phyloP scores from a whole-genome alignment of 2,888 invertebrate genomes.

The Cheilosia grossa region DNA sequence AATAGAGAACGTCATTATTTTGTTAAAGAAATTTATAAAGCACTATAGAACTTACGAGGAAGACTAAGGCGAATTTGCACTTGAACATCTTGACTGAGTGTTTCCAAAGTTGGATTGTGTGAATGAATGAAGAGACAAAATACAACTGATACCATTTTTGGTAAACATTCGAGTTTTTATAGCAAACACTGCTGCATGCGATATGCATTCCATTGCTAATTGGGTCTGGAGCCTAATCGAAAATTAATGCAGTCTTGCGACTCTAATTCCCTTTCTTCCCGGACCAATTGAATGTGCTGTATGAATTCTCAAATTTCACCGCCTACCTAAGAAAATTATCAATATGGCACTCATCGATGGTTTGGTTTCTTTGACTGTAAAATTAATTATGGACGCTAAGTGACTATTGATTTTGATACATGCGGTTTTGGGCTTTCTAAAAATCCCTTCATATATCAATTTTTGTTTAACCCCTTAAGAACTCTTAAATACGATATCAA shows the following conservation, averaged over 20 bases:
- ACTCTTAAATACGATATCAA: too few species aligned
- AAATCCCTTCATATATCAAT: too few species aligned
- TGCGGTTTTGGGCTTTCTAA: not conserved
- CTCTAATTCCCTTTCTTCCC: slow-evolving; percentile 1
- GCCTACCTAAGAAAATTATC: slow-evolving; percentile 1
- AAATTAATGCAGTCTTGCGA: slow-evolving; percentile 57
- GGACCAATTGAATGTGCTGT: slow-evolving; percentile 14
- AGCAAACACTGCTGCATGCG: slow-evolving; percentile 1
- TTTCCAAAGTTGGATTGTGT: slow-evolving; percentile 5
- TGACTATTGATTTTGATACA: too few species aligned
- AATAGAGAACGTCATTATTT: not conserved
- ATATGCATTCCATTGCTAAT: slow-evolving; percentile 17
- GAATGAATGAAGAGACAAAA: slow-evolving; percentile 19
- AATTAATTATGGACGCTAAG: not conserved
- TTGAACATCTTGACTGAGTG: slow-evolving; percentile 34
- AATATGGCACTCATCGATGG: slow-evolving; percentile 12
- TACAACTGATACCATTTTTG: slow-evolving; percentile 50
- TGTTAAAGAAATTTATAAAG: not conserved
- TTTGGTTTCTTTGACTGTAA: not conserved
- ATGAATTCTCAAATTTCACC: slow-evolving; percentile 5
- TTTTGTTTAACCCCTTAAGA: too few species aligned
- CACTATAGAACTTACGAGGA: slow-evolving; percentile 41
- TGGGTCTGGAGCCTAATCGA: slow-evolving; percentile 37
- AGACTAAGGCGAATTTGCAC: slow-evolving; percentile 53
- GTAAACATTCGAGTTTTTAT: slow-evolving; percentile 47